Evolutionary conservation across 2,888 invertebrate genomes (phyloP).

Genomic region (Euplexia lucipara): DNA sequence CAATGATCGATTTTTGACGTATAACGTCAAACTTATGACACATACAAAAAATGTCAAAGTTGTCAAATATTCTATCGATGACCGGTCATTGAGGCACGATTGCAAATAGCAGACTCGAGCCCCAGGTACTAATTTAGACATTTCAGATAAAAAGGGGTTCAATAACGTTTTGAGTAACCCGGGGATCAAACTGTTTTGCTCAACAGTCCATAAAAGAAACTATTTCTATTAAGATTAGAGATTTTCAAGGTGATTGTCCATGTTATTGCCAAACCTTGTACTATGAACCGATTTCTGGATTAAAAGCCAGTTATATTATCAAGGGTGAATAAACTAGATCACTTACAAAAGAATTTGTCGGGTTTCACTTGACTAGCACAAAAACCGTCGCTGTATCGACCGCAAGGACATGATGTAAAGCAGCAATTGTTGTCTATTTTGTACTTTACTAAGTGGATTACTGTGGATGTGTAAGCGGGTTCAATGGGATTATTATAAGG

Average conservation of each 20-base stretch:
- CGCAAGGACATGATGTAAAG: conserved; percentile 73
- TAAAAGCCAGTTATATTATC: conserved; percentile 73
- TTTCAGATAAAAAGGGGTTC: no score
- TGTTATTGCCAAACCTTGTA: conserved; percentile 28
- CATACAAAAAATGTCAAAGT: no score
- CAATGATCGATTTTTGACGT: no score
- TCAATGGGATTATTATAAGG: conserved; percentile 26
- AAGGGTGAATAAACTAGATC: conserved; percentile 71
- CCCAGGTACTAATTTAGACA: no score
- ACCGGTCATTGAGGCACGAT: no score
- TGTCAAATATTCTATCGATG: no score
- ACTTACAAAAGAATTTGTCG: conserved; percentile 75
- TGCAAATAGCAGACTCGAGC: no score
- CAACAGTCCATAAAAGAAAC: no score
- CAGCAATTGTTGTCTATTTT: conserved; percentile 58
- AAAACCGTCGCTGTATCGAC: conserved; percentile 70
- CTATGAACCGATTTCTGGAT: conserved; percentile 63
- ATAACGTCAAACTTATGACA: no score
- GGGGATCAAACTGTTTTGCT: no score
- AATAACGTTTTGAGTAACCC: no score
- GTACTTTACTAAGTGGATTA: conserved; percentile 50
- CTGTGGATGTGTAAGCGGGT: conserved; percentile 20
- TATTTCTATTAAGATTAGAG: not conserved
- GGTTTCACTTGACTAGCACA: conserved; percentile 77
- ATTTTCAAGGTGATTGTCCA: conserved; percentile 10